Base-by-base conservation (phyloP, 1,140 invertebrate species). In the Meloidogyne exigua region DNA sequence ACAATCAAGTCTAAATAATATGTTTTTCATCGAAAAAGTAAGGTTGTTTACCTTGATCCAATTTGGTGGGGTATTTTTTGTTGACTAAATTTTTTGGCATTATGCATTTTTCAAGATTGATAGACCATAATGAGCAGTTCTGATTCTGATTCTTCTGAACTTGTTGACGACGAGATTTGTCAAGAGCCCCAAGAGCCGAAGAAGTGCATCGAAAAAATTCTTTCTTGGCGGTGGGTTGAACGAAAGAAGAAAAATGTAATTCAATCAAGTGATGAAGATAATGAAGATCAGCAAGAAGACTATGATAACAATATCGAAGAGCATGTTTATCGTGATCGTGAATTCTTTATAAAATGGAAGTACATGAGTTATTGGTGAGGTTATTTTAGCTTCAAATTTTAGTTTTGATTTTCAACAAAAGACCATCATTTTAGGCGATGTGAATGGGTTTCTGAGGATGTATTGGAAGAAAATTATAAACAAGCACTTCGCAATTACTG, bases 331-430 rank as follows among this genome's bases (percentile, higher is more conserved):
- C 90, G 72, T 89, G 92, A 91, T 2, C 90, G 96, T 12, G 96
- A 99, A 89, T 99, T 96, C 87, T 98, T 99, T 86, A 93, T 99
- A 32, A 98, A 98, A 89, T 99, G 95, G 94, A 91, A 92, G 42
- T 95, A 97, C 75, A 91, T 93, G 88, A 97, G 95, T 0, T 97
- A 98, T 86, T 99, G 96, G 96, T 57, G 44, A 49, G 44, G 44
- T 49, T 49, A 18, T 18, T 49, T 49, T 49, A 18, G 18, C 28
- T 32, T 32, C 7, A 49, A 3, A 18, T 49, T 49, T 49, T 49
- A n/a, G 44, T 18, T 49, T 49, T 49, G 44, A 49, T 18, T 49
- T 49, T 49, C 18, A 4, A 15, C 15, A 18, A 2, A 44, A 44
- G 12, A 12, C 13, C 2, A 2, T 44, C 21, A 57, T 9, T 57